Evolutionary conservation across 2,113 vertebrate species (phyloP).

Genomic region (Peucedramus taeniatus): DNA sequence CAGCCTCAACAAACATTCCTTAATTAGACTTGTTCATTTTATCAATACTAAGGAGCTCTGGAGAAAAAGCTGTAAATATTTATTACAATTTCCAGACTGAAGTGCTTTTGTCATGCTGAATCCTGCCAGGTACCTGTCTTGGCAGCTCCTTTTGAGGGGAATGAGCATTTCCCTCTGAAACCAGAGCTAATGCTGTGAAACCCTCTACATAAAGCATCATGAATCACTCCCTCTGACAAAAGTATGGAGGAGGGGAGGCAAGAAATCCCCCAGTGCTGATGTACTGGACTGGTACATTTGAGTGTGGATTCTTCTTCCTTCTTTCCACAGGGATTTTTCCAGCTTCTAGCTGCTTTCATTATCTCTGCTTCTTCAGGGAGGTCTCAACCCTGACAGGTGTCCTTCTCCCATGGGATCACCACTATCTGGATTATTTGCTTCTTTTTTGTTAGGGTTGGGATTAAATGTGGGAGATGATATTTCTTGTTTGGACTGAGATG

Average conservation of each 20-base stretch:
- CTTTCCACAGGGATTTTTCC: no score
- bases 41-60: slow-evolving; percentile 8
- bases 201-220: background rate
- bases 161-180: background rate
- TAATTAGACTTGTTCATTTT: slow-evolving; percentile 15
- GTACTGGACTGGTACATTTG: background rate
- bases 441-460: no score
- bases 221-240: no score
- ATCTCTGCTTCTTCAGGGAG: no score
- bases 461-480: no score
- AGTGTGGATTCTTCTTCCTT: no score
- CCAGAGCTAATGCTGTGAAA: background rate
- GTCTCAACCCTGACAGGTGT: no score
- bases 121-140: background rate
- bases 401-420: no score
- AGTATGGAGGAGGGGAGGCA: no score
- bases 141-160: background rate
- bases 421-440: no score
- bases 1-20: background rate
- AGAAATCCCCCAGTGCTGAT: background rate
- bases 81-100: background rate
- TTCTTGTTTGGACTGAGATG: no score
- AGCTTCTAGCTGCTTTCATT: no score
- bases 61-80: slow-evolving; percentile 27
- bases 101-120: background rate